Evolutionary conservation across 1,140 invertebrate genomes (phyloP).

Genomic region (Conus ventricosus): DNA sequence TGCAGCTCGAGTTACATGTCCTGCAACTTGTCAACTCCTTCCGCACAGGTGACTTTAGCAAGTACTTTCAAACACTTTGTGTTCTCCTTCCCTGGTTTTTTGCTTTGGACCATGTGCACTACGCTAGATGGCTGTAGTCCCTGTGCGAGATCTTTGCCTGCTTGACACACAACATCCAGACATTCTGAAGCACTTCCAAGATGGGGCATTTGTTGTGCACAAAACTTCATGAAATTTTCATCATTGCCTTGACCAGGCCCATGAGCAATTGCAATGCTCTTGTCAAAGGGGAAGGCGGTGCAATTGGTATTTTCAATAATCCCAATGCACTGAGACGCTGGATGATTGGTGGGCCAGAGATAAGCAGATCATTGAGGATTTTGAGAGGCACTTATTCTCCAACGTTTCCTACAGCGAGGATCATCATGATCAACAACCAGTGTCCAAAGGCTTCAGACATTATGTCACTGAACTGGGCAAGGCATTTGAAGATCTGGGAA

Average conservation of each 20-base stretch:
- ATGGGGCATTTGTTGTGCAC: background rate
- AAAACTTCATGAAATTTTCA: constrained; percentile 40
- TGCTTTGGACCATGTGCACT: constrained; percentile 44
- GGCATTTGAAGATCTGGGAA: too few species aligned
- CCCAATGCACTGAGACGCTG: background rate
- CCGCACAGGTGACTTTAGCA: too few species aligned
- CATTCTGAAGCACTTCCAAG: background rate
- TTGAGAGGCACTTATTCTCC: too few species aligned
- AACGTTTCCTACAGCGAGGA: too few species aligned
- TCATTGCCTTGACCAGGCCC: constrained; percentile 36
- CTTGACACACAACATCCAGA: background rate
- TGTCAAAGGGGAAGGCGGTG: constrained; percentile 53
- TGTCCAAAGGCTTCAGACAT: too few species aligned
- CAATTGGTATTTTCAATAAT: background rate
- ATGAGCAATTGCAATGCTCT: constrained; percentile 59
- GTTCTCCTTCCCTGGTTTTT: constrained; percentile 28
- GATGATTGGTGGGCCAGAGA: too few species aligned
- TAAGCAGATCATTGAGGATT: too few species aligned
- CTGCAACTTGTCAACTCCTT: too few species aligned
- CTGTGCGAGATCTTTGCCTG: constrained; percentile 41
- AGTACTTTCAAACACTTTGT: too few species aligned
- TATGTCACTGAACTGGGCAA: too few species aligned
- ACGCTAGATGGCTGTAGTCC: constrained; percentile 53
- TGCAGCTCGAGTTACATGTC: too few species aligned
- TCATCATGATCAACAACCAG: too few species aligned